Conservation (phyloP, 2,797 vertebrate species). For the Todus mexicanus region DNA sequence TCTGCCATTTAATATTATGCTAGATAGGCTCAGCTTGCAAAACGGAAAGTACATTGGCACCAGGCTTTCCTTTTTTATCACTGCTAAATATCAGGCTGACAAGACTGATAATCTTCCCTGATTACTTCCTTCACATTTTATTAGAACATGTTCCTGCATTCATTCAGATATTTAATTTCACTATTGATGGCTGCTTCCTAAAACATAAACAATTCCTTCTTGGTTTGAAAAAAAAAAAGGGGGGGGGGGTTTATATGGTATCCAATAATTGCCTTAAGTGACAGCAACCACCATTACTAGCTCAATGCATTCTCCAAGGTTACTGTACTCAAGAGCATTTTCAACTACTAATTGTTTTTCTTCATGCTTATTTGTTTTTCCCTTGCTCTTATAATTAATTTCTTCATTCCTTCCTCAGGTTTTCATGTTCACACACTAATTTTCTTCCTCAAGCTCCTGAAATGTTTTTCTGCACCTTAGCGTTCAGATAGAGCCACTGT, state of each 20-base stretch:
- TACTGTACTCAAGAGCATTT: slow-evolving; percentile 3
- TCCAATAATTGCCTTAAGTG: slow-evolving; percentile 26
- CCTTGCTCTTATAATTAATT: slow-evolving; percentile 32
- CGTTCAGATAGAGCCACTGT: background rate
- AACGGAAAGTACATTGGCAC: background rate
- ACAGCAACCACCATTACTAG: background rate
- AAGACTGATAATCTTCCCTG: slow-evolving; percentile 18
- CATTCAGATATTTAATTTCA: slow-evolving; percentile 57
- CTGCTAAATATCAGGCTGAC: background rate
- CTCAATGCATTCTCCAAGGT: slow-evolving; percentile 3
- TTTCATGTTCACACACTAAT: slow-evolving; percentile 36
- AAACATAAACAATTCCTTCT: slow-evolving; percentile 28
- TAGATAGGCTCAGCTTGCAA: slow-evolving; percentile 1
- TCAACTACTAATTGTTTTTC: slow-evolving; percentile 34
- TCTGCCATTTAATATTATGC: slow-evolving; percentile 7
- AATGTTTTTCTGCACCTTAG: background rate
- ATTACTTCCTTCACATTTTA: slow-evolving; percentile 42
- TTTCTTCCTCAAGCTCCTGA: slow-evolving; percentile 9
- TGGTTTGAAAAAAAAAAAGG: background rate
- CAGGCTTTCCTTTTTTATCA: background rate
- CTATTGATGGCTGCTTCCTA: slow-evolving; percentile 31
- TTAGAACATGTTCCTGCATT: slow-evolving; percentile 29
- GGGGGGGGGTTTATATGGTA: background rate
- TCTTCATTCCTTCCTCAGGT: slow-evolving; percentile 25
- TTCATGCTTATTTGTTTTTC: slow-evolving; percentile 20